These are phyloP conservation scores for Orius laevigatus DNA, from an alignment of 1,140 invertebrate species.

Conservation along the genomic window DNA sequence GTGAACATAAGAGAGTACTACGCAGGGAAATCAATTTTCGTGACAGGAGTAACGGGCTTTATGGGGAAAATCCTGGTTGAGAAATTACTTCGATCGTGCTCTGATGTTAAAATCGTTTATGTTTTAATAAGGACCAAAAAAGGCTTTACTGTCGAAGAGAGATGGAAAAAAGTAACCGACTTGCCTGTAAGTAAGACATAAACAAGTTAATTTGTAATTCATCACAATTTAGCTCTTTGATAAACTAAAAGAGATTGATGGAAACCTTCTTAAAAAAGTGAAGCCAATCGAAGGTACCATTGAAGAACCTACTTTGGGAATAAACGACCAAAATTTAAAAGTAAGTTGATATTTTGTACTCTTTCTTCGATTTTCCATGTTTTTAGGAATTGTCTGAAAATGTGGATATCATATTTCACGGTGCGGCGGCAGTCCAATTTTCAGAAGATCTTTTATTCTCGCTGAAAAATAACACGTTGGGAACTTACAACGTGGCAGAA, in stretches of 20 bases:
- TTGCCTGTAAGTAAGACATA: slow-evolving; percentile 33
- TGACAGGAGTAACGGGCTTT: slow-evolving; percentile 56
- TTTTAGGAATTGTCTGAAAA: not conserved
- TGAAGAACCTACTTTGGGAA: not conserved
- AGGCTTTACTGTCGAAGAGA: slow-evolving; percentile 35
- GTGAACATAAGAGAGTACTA: not conserved
- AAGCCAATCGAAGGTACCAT: not conserved
- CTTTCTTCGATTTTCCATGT: not conserved
- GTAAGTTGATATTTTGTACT: not conserved
- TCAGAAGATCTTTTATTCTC: not conserved
- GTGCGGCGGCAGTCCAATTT: not conserved
- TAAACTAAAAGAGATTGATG: not conserved
- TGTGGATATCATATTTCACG: not conserved
- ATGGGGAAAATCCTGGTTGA: slow-evolving; percentile 63
- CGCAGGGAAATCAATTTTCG: slow-evolving; percentile 37
- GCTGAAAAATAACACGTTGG: not conserved
- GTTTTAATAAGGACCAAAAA: slow-evolving; percentile 54
- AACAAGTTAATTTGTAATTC: not conserved
- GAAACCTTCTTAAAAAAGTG: not conserved
- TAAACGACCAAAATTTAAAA: not conserved
- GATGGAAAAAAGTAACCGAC: slow-evolving; percentile 40
- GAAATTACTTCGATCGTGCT: slow-evolving; percentile 63
- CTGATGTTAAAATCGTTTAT: slow-evolving; percentile 54
- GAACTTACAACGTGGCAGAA: not conserved
- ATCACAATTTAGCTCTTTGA: not conserved